Base-by-base conservation (phyloP, 2,113 vertebrate genomes). In the Maccullochella peelii region DNA sequence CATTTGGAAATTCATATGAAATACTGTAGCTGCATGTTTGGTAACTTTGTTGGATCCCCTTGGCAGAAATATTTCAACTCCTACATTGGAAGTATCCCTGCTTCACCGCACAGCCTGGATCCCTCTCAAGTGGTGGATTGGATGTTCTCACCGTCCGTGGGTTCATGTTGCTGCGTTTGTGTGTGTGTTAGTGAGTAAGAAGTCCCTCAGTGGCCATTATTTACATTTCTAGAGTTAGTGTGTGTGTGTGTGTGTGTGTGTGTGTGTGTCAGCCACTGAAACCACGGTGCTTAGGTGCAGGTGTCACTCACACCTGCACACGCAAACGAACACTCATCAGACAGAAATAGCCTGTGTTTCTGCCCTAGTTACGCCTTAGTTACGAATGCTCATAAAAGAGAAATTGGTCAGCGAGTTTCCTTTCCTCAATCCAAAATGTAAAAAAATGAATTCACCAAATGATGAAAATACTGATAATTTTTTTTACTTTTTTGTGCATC, bases 271-370 rank as follows among this genome's bases (percentile, higher is more conserved):
- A 61, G 2, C 54, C 40, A 20, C 25, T 75, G 38, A 79, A 82
- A 68, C 59, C n/a, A 50, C 54, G 25, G 15, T 14, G 20, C 36
- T 8, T 14, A 74, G 4, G 12, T 52, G 33, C 21, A 72, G 50
- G 79, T 91, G 74, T 87, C 76, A 36, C 63, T 52, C 58, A 7
- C 25, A 36, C 42, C 49, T 66, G 49, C 58, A n/a, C 66, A 27
- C 23, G 14, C 8, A 4, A 33, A 38, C 16, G 12, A 42, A 33
- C 76, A 54, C 73, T 49, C 47, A 33, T 52, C 5, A 49, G 50
- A 75, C 81, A 77, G 65, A 90, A 79, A 86, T 83, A 86, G 44
- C 15, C 49, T 6, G 21, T 23, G 36, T 77, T 75, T 81, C 79
- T 57, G 25, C 38, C 36, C 55, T 33, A 63, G 80, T 84, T 84